phyloP scores from a whole-genome alignment of 2,113 vertebrate genomes.

The Cromileptes altivelis region DNA sequence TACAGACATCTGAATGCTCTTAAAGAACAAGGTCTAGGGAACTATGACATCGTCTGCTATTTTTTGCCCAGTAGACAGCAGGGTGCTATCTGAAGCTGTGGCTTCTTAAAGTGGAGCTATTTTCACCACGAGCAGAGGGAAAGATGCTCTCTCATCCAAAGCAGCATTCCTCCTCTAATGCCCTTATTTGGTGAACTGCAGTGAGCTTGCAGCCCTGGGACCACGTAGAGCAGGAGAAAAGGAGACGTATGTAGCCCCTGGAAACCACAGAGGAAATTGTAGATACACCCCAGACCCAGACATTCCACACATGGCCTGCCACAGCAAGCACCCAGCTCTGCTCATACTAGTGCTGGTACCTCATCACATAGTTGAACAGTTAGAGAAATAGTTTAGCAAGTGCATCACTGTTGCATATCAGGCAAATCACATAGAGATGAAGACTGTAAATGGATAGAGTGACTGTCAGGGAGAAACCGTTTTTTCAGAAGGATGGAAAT shows the following conservation, averaged over 20 bases:
- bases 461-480: neutral
- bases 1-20: conserved; percentile 10
- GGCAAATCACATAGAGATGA: neutral
- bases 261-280: conserved; percentile 82
- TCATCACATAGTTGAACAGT: conserved; percentile 10
- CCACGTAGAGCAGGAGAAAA: conserved; percentile 67
- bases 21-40: neutral
- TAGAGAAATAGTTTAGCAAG: conserved; percentile 4
- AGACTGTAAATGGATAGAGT: neutral
- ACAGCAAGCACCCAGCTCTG: conserved; percentile 65
- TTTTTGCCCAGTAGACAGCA: conserved; percentile 38
- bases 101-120: conserved; percentile 66
- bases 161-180: conserved; percentile 82
- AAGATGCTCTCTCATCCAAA: conserved; percentile 78
- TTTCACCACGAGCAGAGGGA: conserved; percentile 67
- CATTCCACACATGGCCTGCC: conserved; percentile 78
- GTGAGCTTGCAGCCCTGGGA: conserved; percentile 63
- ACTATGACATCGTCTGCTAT: conserved; percentile 46
- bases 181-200: conserved; percentile 88
- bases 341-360: conserved; percentile 25
- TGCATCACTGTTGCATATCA: neutral
- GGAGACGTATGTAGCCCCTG: conserved; percentile 71
- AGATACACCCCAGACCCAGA: conserved; percentile 82
- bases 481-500: conserved; percentile 13
- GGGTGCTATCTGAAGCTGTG: conserved; percentile 57